phyloP scores from a whole-genome alignment of 2,888 invertebrate genomes.

The Colostygia pectinataria region DNA sequence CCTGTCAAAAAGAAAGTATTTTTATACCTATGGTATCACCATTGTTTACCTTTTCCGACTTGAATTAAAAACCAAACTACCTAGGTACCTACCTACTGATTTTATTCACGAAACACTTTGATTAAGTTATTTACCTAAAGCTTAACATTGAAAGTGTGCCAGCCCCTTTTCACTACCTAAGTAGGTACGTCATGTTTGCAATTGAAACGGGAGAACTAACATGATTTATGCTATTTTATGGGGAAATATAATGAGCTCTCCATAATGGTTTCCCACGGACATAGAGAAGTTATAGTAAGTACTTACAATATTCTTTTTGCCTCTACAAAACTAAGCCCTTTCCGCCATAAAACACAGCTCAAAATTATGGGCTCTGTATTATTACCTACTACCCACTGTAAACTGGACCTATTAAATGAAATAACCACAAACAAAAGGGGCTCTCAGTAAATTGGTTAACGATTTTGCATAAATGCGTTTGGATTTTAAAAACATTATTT shows the following conservation, averaged over 20 bases:
- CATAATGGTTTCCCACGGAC: slow-evolving; percentile 18
- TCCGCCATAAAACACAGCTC: background rate
- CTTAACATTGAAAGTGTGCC: too few relatives aligned
- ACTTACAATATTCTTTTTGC: background rate
- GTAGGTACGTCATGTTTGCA: slow-evolving; percentile 7
- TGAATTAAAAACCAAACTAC: too few relatives aligned
- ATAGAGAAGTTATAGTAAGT: background rate
- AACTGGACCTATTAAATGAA: background rate
- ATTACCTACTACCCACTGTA: background rate
- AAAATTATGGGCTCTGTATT: background rate
- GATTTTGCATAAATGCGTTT: slow-evolving; percentile 9
- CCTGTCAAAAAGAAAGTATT: too few relatives aligned
- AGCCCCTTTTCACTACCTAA: too few relatives aligned
- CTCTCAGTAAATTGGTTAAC: slow-evolving; percentile 5
- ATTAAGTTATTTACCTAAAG: too few relatives aligned
- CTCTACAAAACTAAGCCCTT: slow-evolving; percentile 1
- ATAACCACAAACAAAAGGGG: background rate
- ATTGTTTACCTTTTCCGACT: too few relatives aligned
- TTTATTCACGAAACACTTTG: too few relatives aligned
- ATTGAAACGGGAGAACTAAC: slow-evolving; percentile 7
- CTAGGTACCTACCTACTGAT: too few relatives aligned
- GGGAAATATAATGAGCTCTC: slow-evolving; percentile 2
- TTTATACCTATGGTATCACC: too few relatives aligned
- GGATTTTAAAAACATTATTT: slow-evolving; percentile 5
- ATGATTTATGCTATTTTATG: slow-evolving; percentile 18